phyloP scores from a whole-genome alignment of 2,113 vertebrate species.

The Amphiprion ocellaris region DNA sequence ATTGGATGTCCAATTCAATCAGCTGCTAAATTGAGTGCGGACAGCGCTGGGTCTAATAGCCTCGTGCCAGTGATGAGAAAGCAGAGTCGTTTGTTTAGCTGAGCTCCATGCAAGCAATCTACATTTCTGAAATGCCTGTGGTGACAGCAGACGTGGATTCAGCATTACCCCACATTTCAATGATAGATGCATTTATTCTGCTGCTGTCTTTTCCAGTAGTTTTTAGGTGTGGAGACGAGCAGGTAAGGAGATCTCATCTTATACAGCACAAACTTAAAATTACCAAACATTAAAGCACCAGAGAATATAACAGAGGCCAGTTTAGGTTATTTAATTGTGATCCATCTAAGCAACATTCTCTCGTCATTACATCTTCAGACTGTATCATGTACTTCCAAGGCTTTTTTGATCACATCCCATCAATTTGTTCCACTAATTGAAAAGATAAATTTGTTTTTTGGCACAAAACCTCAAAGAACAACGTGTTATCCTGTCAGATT shows the following conservation, averaged over 20 bases:
- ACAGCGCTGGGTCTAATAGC: conserved; percentile 34
- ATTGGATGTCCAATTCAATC: conserved; percentile 62
- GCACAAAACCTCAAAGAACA: background rate
- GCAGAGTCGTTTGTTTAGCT: conserved; percentile 52
- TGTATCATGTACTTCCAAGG: conserved; percentile 8
- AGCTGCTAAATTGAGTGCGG: conserved; percentile 45
- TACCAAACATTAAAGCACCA: background rate
- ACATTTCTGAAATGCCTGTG: conserved; percentile 65
- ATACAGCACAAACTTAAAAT: background rate
- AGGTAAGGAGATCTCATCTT: conserved; percentile 17
- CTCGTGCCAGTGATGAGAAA: conserved; percentile 46
- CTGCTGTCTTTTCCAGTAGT: conserved; percentile 7
- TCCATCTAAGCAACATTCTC: conserved; percentile 5
- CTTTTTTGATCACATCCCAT: conserved; percentile 27
- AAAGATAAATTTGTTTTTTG: conserved; percentile 20
- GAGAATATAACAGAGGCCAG: too few species aligned
- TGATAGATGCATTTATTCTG: conserved; percentile 33
- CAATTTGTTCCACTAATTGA: conserved; percentile 27
- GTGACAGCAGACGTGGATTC: conserved; percentile 60
- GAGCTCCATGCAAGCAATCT: conserved; percentile 46
- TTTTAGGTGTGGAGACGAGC: background rate
- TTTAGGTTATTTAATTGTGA: too few species aligned
- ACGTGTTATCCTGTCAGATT: conserved; percentile 5
- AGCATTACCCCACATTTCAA: conserved; percentile 43
- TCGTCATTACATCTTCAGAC: background rate